Percentiles rank a stretch among this genome's conserved stretches.
Conservation (phyloP, 2,888 invertebrate genomes). For the Watsonalla cultraria region DNA sequence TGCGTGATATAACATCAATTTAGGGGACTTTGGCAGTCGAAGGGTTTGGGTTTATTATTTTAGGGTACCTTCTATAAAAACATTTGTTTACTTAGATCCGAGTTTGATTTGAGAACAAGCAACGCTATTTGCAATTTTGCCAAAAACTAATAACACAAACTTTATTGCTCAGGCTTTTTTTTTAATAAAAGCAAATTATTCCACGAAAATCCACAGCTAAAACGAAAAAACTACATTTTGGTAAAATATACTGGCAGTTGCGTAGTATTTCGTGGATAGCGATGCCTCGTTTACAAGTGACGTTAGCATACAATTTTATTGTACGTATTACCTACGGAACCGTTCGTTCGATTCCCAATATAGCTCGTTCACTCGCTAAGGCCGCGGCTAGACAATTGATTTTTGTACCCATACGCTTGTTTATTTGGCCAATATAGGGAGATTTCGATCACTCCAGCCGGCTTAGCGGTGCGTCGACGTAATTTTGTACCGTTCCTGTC, state of each 20-base stretch:
- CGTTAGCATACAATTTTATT: not conserved
- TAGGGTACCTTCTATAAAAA: not conserved
- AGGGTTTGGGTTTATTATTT: constrained; percentile 29
- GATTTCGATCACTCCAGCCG: constrained; percentile 45
- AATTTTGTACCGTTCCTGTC: not conserved
- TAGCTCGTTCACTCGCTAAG: constrained; percentile 20
- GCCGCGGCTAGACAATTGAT: constrained; percentile 54
- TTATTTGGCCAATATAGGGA: constrained; percentile 57
- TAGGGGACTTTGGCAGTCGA: constrained; percentile 53
- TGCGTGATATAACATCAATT: constrained; percentile 58
- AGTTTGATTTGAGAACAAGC: too few relatives aligned
- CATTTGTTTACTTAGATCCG: too few relatives aligned
- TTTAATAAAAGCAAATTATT: too few relatives aligned
- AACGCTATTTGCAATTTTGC: too few relatives aligned
- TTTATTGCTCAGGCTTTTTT: too few relatives aligned
- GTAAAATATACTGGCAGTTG: too few relatives aligned
- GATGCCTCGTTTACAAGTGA: not conserved
- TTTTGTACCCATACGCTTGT: constrained; percentile 48
- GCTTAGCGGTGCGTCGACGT: constrained; percentile 14
- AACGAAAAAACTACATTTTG: too few relatives aligned
- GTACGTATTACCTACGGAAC: not conserved
- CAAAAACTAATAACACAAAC: too few relatives aligned
- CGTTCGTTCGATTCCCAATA: not conserved
- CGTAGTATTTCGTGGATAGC: too few relatives aligned
- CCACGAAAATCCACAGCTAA: too few relatives aligned